Base-by-base conservation (phyloP, 2,888 invertebrate genomes). In the Chrysina gloriosa region DNA sequence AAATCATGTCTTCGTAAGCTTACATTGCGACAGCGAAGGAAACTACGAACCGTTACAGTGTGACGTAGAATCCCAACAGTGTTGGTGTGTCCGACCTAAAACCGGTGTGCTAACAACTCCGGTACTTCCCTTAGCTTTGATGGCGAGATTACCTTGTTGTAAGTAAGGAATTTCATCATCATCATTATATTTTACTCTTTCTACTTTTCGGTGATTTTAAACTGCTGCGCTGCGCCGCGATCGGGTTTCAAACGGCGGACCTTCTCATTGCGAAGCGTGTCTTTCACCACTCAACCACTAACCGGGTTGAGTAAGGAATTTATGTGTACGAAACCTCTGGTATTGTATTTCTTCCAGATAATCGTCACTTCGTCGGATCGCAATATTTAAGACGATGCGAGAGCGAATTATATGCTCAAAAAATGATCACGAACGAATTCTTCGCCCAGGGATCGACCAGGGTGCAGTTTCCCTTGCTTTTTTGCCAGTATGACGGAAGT, bases 21-120 rank as follows among this genome's bases (percentile, higher is more conserved):
- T 91, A 16, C 92, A 91, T 77, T 92, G 92, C 77, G 85, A 88
- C 54, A 74, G 82, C 31, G 83, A 84, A 73, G 92, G 92, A 14
- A 90, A 90, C 82, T 92, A 87, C 78, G 91, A 91, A 77, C 82
- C 84, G 21, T 79, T 92, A 25, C 92, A 92, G 77, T 92, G 91
- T 76, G 88, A 89, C 21, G 23, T 78, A 68, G 75, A 31, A 34
- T 84, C 85, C 65, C 89, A 87, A 1, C 77, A 89, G 71, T 92
- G 92, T 77, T 91, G 90, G 90, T 92, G 91, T 79, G 89, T 86
- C 1, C 85, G 89, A 31, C 82, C 85, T 0, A 83, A 78, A 77
- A 90, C 88, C 58, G 91, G 91, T 14, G 84, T 87, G 72, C 85
- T 89, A 1, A 81, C 78, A 36, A 84, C 86, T 7, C 80, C 84